Conservation (phyloP, 2,113 vertebrate species). For the Nothocercus julius region DNA sequence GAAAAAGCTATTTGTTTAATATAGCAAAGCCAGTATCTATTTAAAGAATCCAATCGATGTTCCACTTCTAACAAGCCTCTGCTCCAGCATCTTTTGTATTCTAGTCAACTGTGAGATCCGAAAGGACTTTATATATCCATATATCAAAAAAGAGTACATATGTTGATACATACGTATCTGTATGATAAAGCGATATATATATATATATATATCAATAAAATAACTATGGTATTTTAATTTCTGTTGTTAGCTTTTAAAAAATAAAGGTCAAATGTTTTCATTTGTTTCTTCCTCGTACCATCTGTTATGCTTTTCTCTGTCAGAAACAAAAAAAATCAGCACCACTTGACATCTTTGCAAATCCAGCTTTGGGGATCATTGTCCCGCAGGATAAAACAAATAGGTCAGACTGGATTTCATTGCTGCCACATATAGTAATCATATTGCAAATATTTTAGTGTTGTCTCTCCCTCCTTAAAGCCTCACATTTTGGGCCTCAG, state of each 20-base stretch:
- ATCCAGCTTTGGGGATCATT: background rate
- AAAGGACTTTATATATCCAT: background rate
- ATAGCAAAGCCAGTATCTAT: background rate
- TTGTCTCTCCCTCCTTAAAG: background rate
- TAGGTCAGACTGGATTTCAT: background rate
- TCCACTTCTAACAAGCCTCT: background rate
- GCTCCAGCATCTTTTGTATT: background rate
- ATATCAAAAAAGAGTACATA: background rate
- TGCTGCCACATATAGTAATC: background rate
- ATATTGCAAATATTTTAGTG: background rate
- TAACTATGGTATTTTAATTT: background rate
- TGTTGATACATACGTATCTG: background rate
- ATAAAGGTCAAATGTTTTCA: rapidly evolving
- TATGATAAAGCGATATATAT: background rate
- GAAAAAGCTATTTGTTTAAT: background rate
- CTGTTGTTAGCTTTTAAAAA: background rate
- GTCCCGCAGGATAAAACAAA: background rate
- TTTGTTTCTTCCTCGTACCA: background rate
- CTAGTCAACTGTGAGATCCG: background rate
- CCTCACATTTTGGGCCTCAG: background rate
- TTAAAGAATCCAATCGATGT: background rate
- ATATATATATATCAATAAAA: background rate
- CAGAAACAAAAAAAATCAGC: background rate
- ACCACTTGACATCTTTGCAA: background rate
- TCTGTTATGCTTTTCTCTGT: background rate